Evolutionary conservation across 1,140 invertebrate genomes (phyloP), one percentile per base, ranked within the genome.

Genomic region (Macrotrachela quadricornifera): DNA sequence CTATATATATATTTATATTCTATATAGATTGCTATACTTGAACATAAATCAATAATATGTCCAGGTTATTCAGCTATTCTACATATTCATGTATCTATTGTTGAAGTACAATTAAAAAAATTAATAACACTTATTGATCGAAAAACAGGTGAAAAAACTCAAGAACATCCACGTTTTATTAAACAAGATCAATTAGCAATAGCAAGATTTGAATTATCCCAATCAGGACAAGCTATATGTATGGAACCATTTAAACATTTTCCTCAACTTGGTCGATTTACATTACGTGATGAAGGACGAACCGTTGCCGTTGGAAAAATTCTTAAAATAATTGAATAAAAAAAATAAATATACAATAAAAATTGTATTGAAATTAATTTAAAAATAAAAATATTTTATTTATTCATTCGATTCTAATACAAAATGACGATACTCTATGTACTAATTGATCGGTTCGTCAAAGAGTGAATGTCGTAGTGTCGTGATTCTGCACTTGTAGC

Each of bases 171-270:
- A 61, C 79, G 88, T 70, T 99, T 96, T 71, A 90, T 99, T 46
- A 96, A 96, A 73, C 92, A 96, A 74, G 92, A 99, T 73, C 91
- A 97, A 77, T 83, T 94, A 61, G 91, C 88, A 60, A 94, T 97
- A 64, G 92, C 96, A 80, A 81, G 92, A 76, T 83, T 99, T 73
- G 88, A 97, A 73, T 69, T 75, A 49, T 38, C 48, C 17, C 39
- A 38, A n/a, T 83, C 83, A 63, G 85, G 85, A 45, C 87, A 87
- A 59, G 79, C 90, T 59, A 91, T 99, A 65, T 99, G 94, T 73
- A 77, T 99, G 74, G 92, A 97, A 77, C 80, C 81, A 61, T 99
- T 96, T 73, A 95, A 92, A 76, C 78, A 86, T 61, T 95, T 96
- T 73, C 85, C 88, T 65, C 91, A 96, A 75, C 88, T 99, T 85